These are phyloP conservation scores for Rafetus swinhoei DNA, from an alignment of 2,113 vertebrate genomes.

Conservation along the genomic window DNA sequence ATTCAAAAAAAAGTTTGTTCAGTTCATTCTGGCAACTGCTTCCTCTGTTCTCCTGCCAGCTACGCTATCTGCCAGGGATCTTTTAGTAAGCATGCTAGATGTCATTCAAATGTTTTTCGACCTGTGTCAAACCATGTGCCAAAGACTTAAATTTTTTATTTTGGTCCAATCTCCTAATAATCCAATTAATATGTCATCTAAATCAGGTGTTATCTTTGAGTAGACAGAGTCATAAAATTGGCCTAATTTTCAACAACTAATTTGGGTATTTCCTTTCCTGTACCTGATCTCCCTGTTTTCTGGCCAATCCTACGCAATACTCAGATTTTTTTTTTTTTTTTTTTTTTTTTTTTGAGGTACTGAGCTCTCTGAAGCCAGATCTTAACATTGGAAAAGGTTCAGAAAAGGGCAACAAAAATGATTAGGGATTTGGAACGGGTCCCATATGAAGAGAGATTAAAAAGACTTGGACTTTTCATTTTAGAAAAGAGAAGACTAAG, in stretches of 20 bases:
- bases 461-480: no score
- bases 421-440: no score
- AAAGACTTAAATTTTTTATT: background rate
- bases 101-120: constrained; percentile 37
- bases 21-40: constrained; percentile 1
- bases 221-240: background rate
- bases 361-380: background rate
- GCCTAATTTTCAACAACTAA: background rate
- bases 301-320: background rate
- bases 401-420: no score
- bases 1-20: background rate
- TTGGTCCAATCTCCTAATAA: background rate
- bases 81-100: constrained; percentile 34
- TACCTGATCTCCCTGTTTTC: background rate
- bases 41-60: constrained; percentile 10
- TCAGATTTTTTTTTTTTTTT: no score
- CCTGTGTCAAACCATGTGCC: background rate
- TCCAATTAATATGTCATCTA: background rate
- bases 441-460: no score
- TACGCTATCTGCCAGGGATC: constrained; percentile 25
- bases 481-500: no score
- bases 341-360: fast-evolving
- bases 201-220: background rate
- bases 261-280: background rate
- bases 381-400: no score